Evolutionary conservation across 2,113 vertebrate species (phyloP), one percentile per base, ranked within the genome.

Genomic region (Rana temporaria): DNA sequence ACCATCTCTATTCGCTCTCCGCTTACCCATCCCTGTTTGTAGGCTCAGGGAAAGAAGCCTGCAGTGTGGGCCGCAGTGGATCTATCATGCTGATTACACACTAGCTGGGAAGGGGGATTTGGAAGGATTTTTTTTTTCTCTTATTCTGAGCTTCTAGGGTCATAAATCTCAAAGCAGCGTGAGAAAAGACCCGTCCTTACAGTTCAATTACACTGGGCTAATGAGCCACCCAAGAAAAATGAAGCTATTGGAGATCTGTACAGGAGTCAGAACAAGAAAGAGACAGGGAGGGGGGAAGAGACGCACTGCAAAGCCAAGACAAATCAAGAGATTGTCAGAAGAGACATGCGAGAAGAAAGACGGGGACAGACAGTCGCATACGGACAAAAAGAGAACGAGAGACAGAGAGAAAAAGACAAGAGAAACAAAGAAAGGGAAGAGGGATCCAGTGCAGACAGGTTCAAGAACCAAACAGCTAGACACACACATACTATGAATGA

Each of bases 161-260:
- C 80, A 70, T 82, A 82, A 82, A 82, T 82, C 80, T 82, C 60
- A 42, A 34, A 56, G 20, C 52, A 32, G 62, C 70, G 62, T 82
- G 80, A 82, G 80, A 82, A 82, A 82, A 75, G 80, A 82, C 62
- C 80, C 71, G 70, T 74, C 69, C 62, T 75, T 82, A 82, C 80
- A 82, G 80, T 82, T 82, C 80, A 74, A 82, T 82, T 82, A 82
- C 80, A 82, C 70, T 71, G 24, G 63, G 42, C 79, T 82, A 82
- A 82, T 82, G 79, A 82, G 60, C 69, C 79, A 66, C 69, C 69
- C 70, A 82, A 82, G 80, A 82, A 82, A 82, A 64, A 82, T 82
- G 80, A 70, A 62, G 80, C 70, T 65, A 74, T 74, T 22, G 18
- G 71, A 66, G 69, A 82, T 74, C 42, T 74, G 69, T 63, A 82